Evolutionary conservation across 2,888 invertebrate species (phyloP), one percentile per base, ranked within the genome.

Genomic region (Platycheirus rosarum): DNA sequence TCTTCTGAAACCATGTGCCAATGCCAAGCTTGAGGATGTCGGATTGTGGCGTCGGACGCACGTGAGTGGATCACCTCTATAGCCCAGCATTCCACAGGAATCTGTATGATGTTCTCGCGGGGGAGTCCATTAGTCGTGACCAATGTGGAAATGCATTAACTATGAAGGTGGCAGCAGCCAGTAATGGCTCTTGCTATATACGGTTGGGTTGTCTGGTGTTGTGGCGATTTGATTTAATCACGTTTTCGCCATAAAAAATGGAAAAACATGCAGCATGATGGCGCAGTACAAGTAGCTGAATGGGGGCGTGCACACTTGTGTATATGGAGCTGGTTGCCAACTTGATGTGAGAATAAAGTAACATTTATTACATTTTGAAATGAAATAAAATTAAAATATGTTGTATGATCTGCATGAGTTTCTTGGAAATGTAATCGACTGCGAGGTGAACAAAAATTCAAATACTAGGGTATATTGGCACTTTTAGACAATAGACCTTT

Each of bases 41-140:
- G 51, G 65, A 66, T 68, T 35, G 46, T 63, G 69, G 40, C 48
- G 46, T 62, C 48, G 63, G 48, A 20, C 63, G 35, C 71, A 40
- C 46, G 51, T 26, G 44, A 20, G 37, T 37, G 16, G 16, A 42
- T 1, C 23, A n/a, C 32, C 14, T 49, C n/a, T n/a, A 49, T 13
- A 29, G 13, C 16, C 29, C 0, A 49, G 23, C 44, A 20, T 20
- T 26, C 80, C 51, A 53, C 75, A 70, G 71, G 76, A 65, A 66
- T 49, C 32, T 71, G 82, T 77, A 71, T 49, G 60, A 82, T 68
- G 62, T 57, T 82, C 76, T 68, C 71, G 76, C 71, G 82, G 76
- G 71, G 82, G 82, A 82, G 82, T 82, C 76, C 76, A 82, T 82
- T 82, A 82, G 71, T 82, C 82, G 82, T 82, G 76, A 71, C 76